Evolutionary conservation across 2,888 invertebrate species (phyloP).

Genomic region (Drosophila yooni): DNA sequence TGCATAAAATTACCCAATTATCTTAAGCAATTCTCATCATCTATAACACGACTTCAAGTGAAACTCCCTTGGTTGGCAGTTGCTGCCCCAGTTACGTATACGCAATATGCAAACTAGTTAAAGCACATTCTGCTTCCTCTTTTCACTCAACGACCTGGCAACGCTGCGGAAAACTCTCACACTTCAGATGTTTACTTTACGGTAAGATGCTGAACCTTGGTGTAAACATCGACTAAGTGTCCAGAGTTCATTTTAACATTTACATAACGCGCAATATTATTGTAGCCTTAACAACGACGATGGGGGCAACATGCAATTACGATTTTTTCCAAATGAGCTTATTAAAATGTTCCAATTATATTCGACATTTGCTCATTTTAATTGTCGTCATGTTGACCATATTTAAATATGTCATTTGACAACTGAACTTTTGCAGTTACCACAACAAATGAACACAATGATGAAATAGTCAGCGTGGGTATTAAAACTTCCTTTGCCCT

Average conservation of each 20-base stretch:
- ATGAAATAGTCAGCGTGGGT: not conserved
- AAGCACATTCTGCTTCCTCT: not conserved
- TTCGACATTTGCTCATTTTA: not conserved
- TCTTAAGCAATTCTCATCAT: constrained; percentile 56
- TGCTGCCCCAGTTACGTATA: constrained; percentile 1
- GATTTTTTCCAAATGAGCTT: not conserved
- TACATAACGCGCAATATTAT: not conserved
- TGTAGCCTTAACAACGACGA: not conserved
- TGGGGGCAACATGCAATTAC: not conserved
- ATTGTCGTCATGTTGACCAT: not conserved
- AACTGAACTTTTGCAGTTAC: not conserved
- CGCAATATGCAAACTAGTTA: constrained; percentile 3
- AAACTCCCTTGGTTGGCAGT: not conserved
- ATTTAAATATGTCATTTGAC: not conserved
- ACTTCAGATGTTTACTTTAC: constrained; percentile 3
- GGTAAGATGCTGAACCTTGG: not conserved
- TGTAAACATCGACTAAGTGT: constrained; percentile 4
- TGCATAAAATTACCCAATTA: constrained; percentile 61
- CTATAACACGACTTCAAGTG: constrained; percentile 17
- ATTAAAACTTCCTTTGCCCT: not conserved
- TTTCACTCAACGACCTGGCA: constrained; percentile 1
- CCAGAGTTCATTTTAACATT: constrained; percentile 17
- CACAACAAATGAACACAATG: not conserved
- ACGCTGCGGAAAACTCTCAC: not conserved
- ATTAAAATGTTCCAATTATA: not conserved